Evolutionary conservation across 2,113 vertebrate genomes (phyloP), one percentile per base, ranked within the genome.

Genomic region (Grammomys dolichurus): DNA sequence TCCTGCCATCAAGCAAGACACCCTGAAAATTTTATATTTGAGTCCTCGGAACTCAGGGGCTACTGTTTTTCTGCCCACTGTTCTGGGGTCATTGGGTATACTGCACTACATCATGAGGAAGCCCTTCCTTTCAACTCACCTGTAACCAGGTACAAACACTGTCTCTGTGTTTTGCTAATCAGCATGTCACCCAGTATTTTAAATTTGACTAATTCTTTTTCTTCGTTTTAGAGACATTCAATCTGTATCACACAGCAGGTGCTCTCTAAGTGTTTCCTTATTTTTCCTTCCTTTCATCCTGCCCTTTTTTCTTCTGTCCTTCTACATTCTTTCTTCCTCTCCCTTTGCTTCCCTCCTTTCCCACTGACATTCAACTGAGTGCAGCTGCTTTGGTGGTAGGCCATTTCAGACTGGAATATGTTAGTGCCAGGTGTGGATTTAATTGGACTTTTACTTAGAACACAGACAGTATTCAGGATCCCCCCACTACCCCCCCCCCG

Each of bases 391-490:
- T 95, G 91, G 31, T 84, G 94, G 60, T 81, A 82, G 95, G 82
- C 85, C 97, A 86, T 95, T 97, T 96, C 65, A 80, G 93, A 95
- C 76, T 75, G 91, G 95, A 95, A 95, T 92, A 63, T 93, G 75
- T 96, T 93, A 93, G 97, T 70, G 70, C 94, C 97, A 97, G 96
- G 96, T 97, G 97, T 95, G 60, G 95, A 84, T 95, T 97, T 97
- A 97, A 97, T 96, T 95, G 96, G 90, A 95, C 94, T 92, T 97
- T 94, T 97, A 97, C 96, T 97, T 97, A 97, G 96, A 94, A 96
- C 24, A 56, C 81, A 92, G 97, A 97, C 85, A 97, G 95, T 96
- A 98, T 95, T 96, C 96, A 97, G 95, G 91, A 92, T 95, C 12
- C 36, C 17, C 56, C 40, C 94, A 87, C 46, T 22, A 24, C 11